Conservation (phyloP, 2,113 vertebrate genomes). For the Haemorhous mexicanus region DNA sequence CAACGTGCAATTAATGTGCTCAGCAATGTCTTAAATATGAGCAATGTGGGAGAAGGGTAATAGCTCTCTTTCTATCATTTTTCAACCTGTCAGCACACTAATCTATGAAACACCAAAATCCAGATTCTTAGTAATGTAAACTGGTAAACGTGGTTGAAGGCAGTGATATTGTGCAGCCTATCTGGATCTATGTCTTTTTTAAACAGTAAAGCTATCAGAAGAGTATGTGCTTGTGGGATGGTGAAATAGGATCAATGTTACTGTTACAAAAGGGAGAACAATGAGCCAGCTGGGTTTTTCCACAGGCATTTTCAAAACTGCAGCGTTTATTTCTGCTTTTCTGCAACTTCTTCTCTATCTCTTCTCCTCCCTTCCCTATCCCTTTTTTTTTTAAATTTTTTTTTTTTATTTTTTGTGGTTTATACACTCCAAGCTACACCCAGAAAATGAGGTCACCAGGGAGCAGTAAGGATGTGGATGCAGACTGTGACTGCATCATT, state of each 20-base stretch:
- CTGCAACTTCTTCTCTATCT: conserved; percentile 41
- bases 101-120: conserved; percentile 14
- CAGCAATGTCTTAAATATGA: conserved; percentile 57
- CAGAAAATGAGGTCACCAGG: conserved; percentile 28
- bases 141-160: not conserved
- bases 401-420: not conserved
- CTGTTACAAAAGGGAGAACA: conserved; percentile 59
- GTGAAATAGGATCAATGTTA: conserved; percentile 52
- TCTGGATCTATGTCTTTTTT: not conserved
- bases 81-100: conserved; percentile 42
- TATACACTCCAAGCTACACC: conserved; percentile 11
- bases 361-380: conserved; percentile 37
- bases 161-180: not conserved
- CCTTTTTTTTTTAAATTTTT: not conserved
- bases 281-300: conserved; percentile 63
- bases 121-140: conserved; percentile 28
- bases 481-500: not conserved
- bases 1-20: conserved; percentile 60
- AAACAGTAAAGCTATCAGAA: not conserved
- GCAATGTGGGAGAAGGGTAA: conserved; percentile 64
- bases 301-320: conserved; percentile 42
- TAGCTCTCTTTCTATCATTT: conserved; percentile 59
- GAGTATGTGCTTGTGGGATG: conserved; percentile 14
- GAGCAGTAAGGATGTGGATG: not conserved
- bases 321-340: conserved; percentile 50